Percentiles rank a stretch among this genome's conserved stretches.
phyloP scores from a whole-genome alignment of 2,888 invertebrate genomes.

The Hypomecis atomaria region DNA sequence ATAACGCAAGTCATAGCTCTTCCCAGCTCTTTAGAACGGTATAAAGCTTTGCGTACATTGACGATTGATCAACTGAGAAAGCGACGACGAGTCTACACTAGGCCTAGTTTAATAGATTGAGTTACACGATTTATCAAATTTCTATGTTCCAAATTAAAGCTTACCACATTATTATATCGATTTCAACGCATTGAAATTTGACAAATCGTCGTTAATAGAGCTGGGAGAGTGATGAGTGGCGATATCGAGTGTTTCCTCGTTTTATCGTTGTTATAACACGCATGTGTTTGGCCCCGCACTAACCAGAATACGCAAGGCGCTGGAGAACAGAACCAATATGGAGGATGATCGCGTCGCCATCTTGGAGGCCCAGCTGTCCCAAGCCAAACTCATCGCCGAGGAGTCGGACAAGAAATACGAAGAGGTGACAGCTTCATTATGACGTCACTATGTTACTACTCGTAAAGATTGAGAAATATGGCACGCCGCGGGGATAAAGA shows the following conservation, averaged over 20 bases:
- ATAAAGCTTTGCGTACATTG: constrained; percentile 15
- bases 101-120: constrained; percentile 7
- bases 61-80: constrained; percentile 18
- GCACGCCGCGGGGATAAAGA: constrained; percentile 9
- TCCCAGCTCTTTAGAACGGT: constrained; percentile 26
- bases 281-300: constrained; percentile 84
- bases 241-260: constrained; percentile 48
- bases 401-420: constrained; percentile 99
- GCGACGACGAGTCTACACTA: not conserved
- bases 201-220: constrained; percentile 8
- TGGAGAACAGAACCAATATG: constrained; percentile 99
- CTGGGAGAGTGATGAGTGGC: constrained; percentile 33
- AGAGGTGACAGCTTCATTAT: constrained; percentile 91
- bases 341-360: constrained; percentile 99
- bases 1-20: constrained; percentile 44
- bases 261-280: constrained; percentile 80
- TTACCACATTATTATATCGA: constrained; percentile 35
- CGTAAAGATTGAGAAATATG: constrained; percentile 7
- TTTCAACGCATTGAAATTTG: constrained; percentile 7
- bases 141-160: constrained; percentile 33
- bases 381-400: constrained; percentile 99
- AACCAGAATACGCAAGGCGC: constrained; percentile 97
- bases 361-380: constrained; percentile 98
- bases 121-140: constrained; percentile 24
- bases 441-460: constrained; percentile 42